Evolutionary conservation across 2,797 vertebrate species (phyloP).

Genomic region (Hyperoplus lanceolatus): DNA sequence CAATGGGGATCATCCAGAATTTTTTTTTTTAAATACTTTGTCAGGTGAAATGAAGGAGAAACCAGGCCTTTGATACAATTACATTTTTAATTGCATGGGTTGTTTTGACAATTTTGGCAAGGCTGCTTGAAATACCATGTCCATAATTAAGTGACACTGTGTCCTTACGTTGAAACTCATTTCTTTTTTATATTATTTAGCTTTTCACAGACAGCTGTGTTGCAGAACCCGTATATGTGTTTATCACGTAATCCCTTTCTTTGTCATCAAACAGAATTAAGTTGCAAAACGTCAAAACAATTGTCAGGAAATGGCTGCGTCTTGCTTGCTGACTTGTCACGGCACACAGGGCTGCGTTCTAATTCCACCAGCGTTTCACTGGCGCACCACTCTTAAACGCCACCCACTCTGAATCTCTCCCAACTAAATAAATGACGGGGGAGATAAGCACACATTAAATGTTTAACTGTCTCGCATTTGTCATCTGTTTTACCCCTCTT

Average conservation of each 20-base stretch:
- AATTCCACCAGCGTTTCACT: conserved; percentile 71
- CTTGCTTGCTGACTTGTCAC: conserved; percentile 76
- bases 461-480: conserved; percentile 88
- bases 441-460: conserved; percentile 87
- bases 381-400: conserved; percentile 78
- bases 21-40: conserved; percentile 81
- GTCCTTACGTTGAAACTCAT: conserved; percentile 54
- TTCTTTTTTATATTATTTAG: conserved; percentile 7
- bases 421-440: conserved; percentile 84
- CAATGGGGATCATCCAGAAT: conserved; percentile 82
- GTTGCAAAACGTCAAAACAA: conserved; percentile 79
- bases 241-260: conserved; percentile 66
- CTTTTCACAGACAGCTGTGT: conserved; percentile 55
- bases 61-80: conserved; percentile 54
- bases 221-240: conserved; percentile 57
- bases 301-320: conserved; percentile 78
- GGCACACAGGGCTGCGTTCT: conserved; percentile 70
- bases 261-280: conserved; percentile 78
- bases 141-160: conserved; percentile 59
- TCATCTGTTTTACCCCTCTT: conserved; percentile 87
- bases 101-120: conserved; percentile 60
- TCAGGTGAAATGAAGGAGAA: conserved; percentile 74
- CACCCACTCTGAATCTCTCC: conserved; percentile 82
- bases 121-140: conserved; percentile 48
- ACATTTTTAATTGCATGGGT: conserved; percentile 64